Percentiles rank a stretch among this genome's conserved stretches.
Conservation (phyloP, 2,113 vertebrate genomes). For the Odontophorus gujanensis region DNA sequence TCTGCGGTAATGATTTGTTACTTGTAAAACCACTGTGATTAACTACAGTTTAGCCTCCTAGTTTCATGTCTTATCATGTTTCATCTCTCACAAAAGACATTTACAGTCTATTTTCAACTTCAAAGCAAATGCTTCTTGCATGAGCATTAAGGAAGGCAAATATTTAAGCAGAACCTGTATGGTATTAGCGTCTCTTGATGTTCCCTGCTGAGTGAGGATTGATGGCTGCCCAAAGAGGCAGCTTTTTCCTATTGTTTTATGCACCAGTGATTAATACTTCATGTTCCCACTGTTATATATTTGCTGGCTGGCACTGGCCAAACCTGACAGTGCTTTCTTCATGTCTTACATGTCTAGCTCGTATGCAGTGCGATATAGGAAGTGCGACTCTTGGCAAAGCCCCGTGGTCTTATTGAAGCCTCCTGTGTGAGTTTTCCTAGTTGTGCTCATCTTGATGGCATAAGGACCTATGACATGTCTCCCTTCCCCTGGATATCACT, state of each 20-base stretch:
- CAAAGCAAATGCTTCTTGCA: slow-evolving; percentile 74
- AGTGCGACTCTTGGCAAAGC: slow-evolving; percentile 47
- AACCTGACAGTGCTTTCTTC: slow-evolving; percentile 27
- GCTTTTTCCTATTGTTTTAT: slow-evolving; percentile 66
- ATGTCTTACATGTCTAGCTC: slow-evolving; percentile 38
- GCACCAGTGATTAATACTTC: slow-evolving; percentile 60
- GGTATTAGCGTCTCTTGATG: slow-evolving; percentile 54
- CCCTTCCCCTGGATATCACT: not conserved
- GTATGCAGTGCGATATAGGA: not conserved
- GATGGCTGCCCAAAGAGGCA: slow-evolving; percentile 65
- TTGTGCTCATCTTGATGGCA: accelerated
- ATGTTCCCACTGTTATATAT: slow-evolving; percentile 40
- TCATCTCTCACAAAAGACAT: slow-evolving; percentile 70
- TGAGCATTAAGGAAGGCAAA: slow-evolving; percentile 61
- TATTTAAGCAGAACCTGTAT: slow-evolving; percentile 73
- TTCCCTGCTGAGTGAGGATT: slow-evolving; percentile 63
- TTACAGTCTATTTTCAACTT: slow-evolving; percentile 67
- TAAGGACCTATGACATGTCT: not conserved
- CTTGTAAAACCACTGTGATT: slow-evolving; percentile 65
- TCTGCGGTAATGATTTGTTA: slow-evolving; percentile 55
- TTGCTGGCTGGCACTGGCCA: slow-evolving; percentile 48
- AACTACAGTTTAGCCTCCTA: slow-evolving; percentile 64
- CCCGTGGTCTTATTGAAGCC: slow-evolving; percentile 3
- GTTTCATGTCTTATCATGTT: slow-evolving; percentile 76
- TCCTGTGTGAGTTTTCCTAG: not conserved